Conservation (phyloP, 2,113 vertebrate species). For the Myrmecophaga tridactyla region DNA sequence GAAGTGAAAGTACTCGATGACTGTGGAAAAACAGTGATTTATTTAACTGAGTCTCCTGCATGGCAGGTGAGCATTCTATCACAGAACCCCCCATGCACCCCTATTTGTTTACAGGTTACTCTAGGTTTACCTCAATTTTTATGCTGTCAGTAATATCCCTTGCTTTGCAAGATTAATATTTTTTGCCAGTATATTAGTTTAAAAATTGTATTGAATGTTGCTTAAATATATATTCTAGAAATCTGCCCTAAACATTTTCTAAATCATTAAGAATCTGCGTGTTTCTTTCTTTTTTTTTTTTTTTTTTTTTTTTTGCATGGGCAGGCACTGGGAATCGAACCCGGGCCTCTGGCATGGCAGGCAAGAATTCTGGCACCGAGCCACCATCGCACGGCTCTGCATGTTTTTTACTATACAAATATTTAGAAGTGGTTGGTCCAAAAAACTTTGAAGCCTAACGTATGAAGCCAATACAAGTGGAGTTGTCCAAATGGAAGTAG, state of each 20-base stretch:
- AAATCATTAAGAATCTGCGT: background rate
- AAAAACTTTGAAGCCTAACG: background rate
- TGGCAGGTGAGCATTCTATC: too few relatives aligned
- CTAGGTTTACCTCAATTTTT: background rate
- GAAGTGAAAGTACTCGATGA: background rate
- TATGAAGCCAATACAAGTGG: background rate
- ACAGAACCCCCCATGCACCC: too few relatives aligned
- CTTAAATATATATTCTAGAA: background rate
- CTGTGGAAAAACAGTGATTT: background rate
- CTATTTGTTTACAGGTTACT: background rate
- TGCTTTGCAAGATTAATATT: background rate
- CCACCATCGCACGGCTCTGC: too few relatives aligned
- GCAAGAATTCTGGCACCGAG: too few relatives aligned
- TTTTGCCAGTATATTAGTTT: background rate
- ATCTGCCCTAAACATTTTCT: background rate
- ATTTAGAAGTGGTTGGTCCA: background rate
- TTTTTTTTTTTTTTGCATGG: too few relatives aligned
- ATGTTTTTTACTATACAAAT: background rate
- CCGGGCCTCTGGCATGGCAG: too few relatives aligned
- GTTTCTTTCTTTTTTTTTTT: background rate
- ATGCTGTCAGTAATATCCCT: background rate
- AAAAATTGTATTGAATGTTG: background rate
- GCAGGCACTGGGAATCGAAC: too few relatives aligned
- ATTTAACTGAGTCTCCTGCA: too few relatives aligned
- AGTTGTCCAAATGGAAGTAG: background rate